These are phyloP conservation scores for Euplexia lucipara DNA, from an alignment of 2,888 invertebrate species.

Conservation along the genomic window DNA sequence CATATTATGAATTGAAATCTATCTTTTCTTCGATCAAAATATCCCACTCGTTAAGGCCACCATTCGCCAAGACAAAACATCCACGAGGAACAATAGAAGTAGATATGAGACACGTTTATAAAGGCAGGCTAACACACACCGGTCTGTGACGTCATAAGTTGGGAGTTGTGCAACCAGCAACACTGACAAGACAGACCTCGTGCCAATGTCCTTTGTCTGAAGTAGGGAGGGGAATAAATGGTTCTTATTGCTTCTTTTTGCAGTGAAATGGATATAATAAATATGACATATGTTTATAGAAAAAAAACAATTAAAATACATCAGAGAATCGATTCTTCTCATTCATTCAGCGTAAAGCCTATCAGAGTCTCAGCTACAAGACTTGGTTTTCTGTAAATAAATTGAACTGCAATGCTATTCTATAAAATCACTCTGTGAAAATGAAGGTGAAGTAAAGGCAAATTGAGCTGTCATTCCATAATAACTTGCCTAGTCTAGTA, in stretches of 20 bases:
- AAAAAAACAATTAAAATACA: no score
- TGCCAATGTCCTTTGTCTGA: conserved; percentile 47
- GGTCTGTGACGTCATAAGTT: conserved; percentile 15
- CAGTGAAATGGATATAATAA: conserved; percentile 5
- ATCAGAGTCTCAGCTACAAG: no score
- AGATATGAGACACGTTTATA: conserved; percentile 9
- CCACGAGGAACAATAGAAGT: conserved; percentile 40
- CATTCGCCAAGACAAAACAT: conserved; percentile 40
- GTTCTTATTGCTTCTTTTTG: conserved; percentile 17
- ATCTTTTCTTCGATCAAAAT: conserved; percentile 30
- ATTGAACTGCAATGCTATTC: no score
- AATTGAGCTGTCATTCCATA: no score
- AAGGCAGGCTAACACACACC: conserved; percentile 18
- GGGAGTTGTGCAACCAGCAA: conserved; percentile 49
- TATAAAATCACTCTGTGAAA: no score
- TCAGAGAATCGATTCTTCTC: no score
- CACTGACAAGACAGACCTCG: conserved; percentile 24
- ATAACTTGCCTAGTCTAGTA: no score
- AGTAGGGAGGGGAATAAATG: neutral
- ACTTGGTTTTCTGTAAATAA: no score
- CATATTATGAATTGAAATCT: neutral
- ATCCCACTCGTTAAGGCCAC: conserved; percentile 29
- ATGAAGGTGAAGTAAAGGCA: no score
- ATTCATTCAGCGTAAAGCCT: no score
- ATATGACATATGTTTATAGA: conserved; percentile 8